Evolutionary conservation across 2,888 invertebrate species (phyloP), one percentile per base, ranked within the genome.

Genomic region (Catocala sponsa): DNA sequence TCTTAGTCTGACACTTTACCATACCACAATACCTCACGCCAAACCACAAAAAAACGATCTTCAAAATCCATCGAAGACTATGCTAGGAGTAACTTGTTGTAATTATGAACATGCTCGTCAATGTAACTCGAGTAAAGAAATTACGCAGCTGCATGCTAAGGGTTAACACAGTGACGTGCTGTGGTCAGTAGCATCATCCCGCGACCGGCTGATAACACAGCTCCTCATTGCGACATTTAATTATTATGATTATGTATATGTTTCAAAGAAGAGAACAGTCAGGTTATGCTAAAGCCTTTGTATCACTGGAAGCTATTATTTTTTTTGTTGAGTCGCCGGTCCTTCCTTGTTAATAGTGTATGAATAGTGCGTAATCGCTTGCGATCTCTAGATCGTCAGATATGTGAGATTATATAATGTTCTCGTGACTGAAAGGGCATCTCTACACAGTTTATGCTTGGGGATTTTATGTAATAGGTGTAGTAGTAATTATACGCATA

Each of bases 231-330:
- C 63, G 63, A 87, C 86, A 86, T 87, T 90, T 91, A 91, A 91
- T 92, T 91, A 92, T 91, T 89, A 91, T 88, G 87, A 88, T 91
- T 87, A 91, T 84, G 84, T 68, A 73, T 75, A 69, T 71, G 68
- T 82, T 89, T 88, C 89, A 87, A 83, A 84, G 88, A 90, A 90
- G 47, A 69, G 47, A 69, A 41, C 74, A 80, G 76, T 77, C 81
- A 76, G 72, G 74, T 79, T 80, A 72, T 70, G 63, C 54, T 54
- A 72, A 68, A 70, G 64, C 66, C 63, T 69, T 74, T 69, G 74
- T 68, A 72, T 73, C 51, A 64, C 63, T 72, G 71, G 79, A 76
- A 74, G 52, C 63, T 71, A 51, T 80, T 73, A 70, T 47, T 56
- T 69, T 75, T 50, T 72, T 68, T 75, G 51, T 52, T 46, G 42